Conservation (phyloP, 1,140 invertebrate genomes). For the Ylistrum balloti region DNA sequence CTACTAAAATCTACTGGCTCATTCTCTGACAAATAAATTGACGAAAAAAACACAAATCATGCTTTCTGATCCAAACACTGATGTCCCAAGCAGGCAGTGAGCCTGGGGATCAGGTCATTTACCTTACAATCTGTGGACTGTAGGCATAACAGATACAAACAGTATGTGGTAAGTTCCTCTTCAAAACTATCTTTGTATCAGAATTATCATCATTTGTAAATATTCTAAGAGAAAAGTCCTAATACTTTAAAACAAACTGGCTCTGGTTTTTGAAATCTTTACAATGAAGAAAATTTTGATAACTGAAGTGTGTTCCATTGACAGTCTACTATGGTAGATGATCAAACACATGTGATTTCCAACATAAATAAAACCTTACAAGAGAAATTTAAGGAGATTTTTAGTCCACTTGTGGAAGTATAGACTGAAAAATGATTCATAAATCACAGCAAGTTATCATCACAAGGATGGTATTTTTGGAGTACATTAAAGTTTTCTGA, state of each 20-base stretch:
- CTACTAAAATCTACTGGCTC: slow-evolving; percentile 37
- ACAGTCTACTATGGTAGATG: too few species aligned
- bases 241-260: not conserved
- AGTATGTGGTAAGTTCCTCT: not conserved
- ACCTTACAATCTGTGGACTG: slow-evolving; percentile 68
- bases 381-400: too few species aligned
- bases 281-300: too few species aligned
- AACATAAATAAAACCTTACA: too few species aligned
- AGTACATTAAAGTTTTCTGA: too few species aligned
- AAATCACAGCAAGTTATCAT: too few species aligned
- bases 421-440: too few species aligned
- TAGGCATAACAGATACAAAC: slow-evolving; percentile 51
- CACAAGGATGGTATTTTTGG: too few species aligned
- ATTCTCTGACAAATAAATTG: slow-evolving; percentile 43
- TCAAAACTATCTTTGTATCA: not conserved
- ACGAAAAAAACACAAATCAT: slow-evolving; percentile 52
- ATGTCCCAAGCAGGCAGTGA: slow-evolving; percentile 42
- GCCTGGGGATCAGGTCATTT: slow-evolving; percentile 43
- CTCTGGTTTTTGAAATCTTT: too few species aligned
- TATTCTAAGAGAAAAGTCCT: not conserved
- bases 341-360: too few species aligned
- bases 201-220: not conserved
- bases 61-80: slow-evolving; percentile 6
- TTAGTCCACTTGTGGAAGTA: too few species aligned
- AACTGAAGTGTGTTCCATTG: too few species aligned